Evolutionary conservation across 2,888 invertebrate genomes (phyloP).

Genomic region (Amaurobius ferox): DNA sequence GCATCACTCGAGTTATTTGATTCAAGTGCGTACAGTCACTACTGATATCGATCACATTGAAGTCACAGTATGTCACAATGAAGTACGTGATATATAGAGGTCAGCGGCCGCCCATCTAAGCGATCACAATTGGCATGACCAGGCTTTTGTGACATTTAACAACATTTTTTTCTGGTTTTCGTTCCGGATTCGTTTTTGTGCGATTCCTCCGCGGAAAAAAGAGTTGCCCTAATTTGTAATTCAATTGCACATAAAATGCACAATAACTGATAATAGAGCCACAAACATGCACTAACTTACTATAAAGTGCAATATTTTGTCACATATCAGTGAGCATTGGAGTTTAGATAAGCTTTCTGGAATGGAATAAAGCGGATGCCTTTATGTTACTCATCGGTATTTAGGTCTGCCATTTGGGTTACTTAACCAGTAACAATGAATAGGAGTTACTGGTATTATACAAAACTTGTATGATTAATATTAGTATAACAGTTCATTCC

Average conservation of each 20-base stretch:
- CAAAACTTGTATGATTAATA: no score
- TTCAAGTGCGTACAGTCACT: neutral
- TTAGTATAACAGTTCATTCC: no score
- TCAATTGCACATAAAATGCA: slow-evolving; percentile 22
- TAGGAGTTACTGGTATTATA: no score
- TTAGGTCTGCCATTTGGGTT: no score
- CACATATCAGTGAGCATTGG: neutral
- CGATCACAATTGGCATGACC: slow-evolving; percentile 18
- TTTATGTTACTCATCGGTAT: no score
- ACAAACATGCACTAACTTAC: neutral
- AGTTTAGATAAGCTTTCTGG: neutral
- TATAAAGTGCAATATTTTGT: neutral
- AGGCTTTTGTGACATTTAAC: slow-evolving; percentile 24
- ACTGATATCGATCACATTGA: slow-evolving; percentile 11
- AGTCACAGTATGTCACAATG: neutral
- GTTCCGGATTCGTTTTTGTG: slow-evolving; percentile 10
- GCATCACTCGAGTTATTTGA: slow-evolving; percentile 25
- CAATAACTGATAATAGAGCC: neutral
- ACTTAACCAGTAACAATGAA: no score
- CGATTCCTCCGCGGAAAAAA: neutral
- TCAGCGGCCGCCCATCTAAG: slow-evolving; percentile 29
- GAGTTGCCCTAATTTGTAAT: slow-evolving; percentile 20
- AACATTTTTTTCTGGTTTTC: slow-evolving; percentile 17
- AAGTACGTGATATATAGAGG: slow-evolving; percentile 18
- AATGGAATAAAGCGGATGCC: no score